phyloP scores from a whole-genome alignment of 2,113 vertebrate species.

The Dasyornis broadbenti region DNA sequence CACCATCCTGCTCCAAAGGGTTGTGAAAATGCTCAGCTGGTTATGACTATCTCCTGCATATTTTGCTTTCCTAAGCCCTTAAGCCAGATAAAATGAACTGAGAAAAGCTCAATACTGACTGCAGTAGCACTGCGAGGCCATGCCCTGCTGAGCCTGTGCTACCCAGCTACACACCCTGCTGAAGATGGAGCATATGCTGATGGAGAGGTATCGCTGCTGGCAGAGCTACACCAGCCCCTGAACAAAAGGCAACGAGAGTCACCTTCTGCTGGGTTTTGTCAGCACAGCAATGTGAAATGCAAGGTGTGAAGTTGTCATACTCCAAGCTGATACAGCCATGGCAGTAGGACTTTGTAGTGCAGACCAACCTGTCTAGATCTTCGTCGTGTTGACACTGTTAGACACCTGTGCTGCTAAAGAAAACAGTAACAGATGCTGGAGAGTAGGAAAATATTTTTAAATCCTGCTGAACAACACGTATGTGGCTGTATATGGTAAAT shows the following conservation, averaged over 20 bases:
- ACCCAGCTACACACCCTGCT: neutral
- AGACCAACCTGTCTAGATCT: constrained; percentile 28
- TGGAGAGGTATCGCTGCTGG: neutral
- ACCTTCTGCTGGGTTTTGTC: constrained; percentile 31
- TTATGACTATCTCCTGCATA: neutral
- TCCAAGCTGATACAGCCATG: neutral
- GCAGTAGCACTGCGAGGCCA: accelerated
- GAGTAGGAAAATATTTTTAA: constrained; percentile 24
- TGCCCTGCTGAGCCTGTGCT: neutral
- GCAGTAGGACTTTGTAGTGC: neutral
- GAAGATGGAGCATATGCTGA: neutral
- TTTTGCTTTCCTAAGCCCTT: neutral
- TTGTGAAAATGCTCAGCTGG: neutral
- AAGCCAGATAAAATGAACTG: neutral
- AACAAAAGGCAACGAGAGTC: neutral
- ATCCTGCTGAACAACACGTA: neutral
- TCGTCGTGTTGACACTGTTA: neutral
- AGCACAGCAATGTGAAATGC: constrained; percentile 20
- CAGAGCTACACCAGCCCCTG: neutral
- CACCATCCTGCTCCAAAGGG: neutral
- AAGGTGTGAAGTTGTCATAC: constrained; percentile 25
- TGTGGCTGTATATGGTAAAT: neutral
- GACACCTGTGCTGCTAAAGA: constrained; percentile 13
- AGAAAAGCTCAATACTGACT: neutral
- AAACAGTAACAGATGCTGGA: constrained; percentile 41